Conservation (phyloP, 2,113 vertebrate species). For the Mohoua ochrocephala region DNA sequence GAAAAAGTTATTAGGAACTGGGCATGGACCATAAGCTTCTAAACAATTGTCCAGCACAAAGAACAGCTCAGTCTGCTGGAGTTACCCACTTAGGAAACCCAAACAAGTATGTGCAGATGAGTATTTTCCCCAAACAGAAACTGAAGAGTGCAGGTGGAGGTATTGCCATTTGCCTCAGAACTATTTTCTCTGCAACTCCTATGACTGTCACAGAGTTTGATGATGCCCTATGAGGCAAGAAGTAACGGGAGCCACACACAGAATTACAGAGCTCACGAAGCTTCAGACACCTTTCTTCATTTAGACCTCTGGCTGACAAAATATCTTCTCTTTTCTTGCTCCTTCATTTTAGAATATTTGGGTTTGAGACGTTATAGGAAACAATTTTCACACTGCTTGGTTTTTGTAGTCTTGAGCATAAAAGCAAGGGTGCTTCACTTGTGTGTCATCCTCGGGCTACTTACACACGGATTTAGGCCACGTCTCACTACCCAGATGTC, state of each 20-base stretch:
- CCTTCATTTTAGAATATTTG: background rate
- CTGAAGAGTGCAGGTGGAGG: background rate
- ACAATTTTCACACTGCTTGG: background rate
- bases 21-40: constrained; percentile 12
- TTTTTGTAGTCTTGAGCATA: background rate
- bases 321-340: background rate
- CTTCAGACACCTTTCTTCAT: background rate
- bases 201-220: background rate
- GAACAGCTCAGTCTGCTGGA: background rate
- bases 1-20: constrained; percentile 11
- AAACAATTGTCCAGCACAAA: background rate
- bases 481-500: background rate
- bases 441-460: background rate
- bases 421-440: background rate
- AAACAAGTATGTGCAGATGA: background rate
- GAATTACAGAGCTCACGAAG: background rate
- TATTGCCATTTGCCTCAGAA: background rate
- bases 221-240: background rate
- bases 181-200: background rate
- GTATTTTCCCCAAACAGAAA: background rate
- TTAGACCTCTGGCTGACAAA: background rate
- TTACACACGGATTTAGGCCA: background rate
- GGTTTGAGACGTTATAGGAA: background rate
- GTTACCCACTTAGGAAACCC: background rate
- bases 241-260: background rate